These are phyloP conservation scores for Mimachlamys varia DNA, from an alignment of 2,888 invertebrate species.

Conservation along the genomic window DNA sequence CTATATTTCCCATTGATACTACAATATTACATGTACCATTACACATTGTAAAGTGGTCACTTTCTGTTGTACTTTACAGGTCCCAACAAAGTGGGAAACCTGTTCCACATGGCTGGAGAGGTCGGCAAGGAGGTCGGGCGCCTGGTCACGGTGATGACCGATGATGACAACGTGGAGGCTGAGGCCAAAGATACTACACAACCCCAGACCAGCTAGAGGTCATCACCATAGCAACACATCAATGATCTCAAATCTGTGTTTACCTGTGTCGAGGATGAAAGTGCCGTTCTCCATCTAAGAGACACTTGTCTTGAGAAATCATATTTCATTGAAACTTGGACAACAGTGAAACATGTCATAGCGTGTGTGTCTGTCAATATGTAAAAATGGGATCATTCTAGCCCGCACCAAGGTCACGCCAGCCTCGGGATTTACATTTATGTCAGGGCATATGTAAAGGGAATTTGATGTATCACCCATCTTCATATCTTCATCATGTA, in stretches of 20 bases:
- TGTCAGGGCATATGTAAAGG: neutral
- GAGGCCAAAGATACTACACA: conserved; percentile 43
- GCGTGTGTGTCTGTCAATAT: neutral
- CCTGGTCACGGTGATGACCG: conserved; percentile 94
- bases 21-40: too few species aligned
- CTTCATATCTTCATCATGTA: neutral
- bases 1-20: too few species aligned
- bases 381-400: conserved; percentile 16
- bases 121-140: conserved; percentile 93
- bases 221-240: neutral
- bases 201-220: conserved; percentile 23
- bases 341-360: neutral
- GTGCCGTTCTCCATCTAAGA: neutral
- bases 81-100: conserved; percentile 85
- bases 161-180: conserved; percentile 84
- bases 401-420: neutral
- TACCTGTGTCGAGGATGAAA: neutral
- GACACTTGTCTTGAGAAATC: neutral
- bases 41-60: neutral
- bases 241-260: conserved; percentile 13
- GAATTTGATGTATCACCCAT: neutral
- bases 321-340: neutral
- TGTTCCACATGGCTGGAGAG: conserved; percentile 94
- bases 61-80: conserved; percentile 54
- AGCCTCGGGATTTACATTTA: neutral